Base-by-base conservation (phyloP, 2,797 vertebrate species). In the Macropus fuliginosus region DNA sequence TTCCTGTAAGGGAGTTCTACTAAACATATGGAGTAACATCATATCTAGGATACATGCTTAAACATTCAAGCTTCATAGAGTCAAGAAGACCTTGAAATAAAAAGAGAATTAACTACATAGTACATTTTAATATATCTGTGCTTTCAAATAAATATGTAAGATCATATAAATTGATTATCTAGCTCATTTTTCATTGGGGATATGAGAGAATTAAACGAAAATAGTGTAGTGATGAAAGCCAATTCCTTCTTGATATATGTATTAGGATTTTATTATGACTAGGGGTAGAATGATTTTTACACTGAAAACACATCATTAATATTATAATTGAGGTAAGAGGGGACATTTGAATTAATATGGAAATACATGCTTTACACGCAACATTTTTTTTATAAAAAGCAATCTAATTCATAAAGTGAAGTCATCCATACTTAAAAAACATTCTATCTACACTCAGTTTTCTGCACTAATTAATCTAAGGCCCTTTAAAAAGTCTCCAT, bases 401-500 rank as follows among this genome's bases (percentile, higher is more conserved):
- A 74, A 74, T 74, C 34, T 74, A 74, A n/a, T 74, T 74, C 62
- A n/a, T 74, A 16, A 18, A 40, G 34, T 74, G n/a, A 62, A 34
- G 21, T 81, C 18, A 81, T 81, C 8, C 2, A 81, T 74, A 27
- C 12, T 40, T 81, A 24, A 81, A 40, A 81, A 46, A n/a, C 4
- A 74, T 74, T 24, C n/a, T 11, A 46, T 81, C 18, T 46, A 81
- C 40, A 81, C 18, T 81, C 18, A 46, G 6, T 81, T 81, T 9
- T 46, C 21, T 81, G 40, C 1, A 4, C 16, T 74, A 74, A 74
- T 74, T 92, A 93, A 29, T 91, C 94, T 95, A 97, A 93, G 5
- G 54, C 95, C 92, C 91, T 95, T 95, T 97, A 31, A 97, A 96
- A 96, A 62, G 95, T n/a, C 55, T 94, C 46, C 27, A 46, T 94